Conservation (phyloP, 2,888 invertebrate species). For the Dynastes hyllus region DNA sequence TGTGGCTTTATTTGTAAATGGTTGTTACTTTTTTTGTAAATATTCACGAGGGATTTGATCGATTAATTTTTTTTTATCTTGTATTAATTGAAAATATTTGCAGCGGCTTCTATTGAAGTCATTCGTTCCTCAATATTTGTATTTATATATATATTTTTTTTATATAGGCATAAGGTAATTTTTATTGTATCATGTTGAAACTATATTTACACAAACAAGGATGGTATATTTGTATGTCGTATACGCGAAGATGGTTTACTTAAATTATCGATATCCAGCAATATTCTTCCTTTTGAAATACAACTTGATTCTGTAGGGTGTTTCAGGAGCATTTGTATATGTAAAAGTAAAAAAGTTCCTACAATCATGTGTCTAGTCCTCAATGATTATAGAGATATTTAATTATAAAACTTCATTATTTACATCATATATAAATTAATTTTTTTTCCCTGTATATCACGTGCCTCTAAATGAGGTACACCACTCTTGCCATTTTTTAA, state of each 20-base stretch:
- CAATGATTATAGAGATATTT: no score
- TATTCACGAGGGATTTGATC: conserved; percentile 40
- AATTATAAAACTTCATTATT: no score
- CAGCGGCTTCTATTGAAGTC: conserved; percentile 41
- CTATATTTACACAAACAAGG: conserved; percentile 45
- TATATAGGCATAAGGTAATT: conserved; percentile 41
- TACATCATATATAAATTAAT: no score
- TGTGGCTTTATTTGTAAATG: conserved; percentile 47
- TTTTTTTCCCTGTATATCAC: no score
- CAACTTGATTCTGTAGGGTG: no score
- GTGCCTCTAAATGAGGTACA: no score
- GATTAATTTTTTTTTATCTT: conserved; percentile 19
- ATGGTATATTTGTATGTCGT: conserved; percentile 39
- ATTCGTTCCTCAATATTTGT: conserved; percentile 41
- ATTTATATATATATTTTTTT: conserved; percentile 47
- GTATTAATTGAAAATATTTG: conserved; percentile 17
- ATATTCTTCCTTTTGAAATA: no score
- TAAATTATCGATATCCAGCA: conserved; percentile 37
- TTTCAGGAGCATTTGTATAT: no score
- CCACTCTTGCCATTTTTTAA: no score
- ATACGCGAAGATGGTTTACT: conserved; percentile 34
- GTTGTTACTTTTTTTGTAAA: conserved; percentile 48
- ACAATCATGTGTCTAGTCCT: no score
- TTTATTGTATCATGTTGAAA: conserved; percentile 47
- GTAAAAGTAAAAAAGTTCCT: no score